phyloP scores from a whole-genome alignment of 53 echinoderm and acorn worm genomes.

The Luidia sarsii region DNA sequence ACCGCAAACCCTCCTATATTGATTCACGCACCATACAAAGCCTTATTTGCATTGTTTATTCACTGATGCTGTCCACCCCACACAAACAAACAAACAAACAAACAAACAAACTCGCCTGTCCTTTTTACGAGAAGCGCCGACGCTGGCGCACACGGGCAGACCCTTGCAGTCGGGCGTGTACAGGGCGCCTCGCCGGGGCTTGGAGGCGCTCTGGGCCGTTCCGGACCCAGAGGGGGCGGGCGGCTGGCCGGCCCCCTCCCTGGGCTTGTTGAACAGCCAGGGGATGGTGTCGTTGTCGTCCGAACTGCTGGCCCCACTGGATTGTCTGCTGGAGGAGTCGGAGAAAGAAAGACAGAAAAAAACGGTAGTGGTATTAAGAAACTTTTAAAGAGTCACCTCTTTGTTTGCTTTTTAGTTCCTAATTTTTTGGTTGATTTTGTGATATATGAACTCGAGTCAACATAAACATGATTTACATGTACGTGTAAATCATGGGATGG shows the following conservation, averaged over 20 bases:
- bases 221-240: not conserved
- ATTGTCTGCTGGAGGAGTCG: not conserved
- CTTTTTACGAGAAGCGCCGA: slow-evolving; percentile 1
- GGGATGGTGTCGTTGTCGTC: slow-evolving; percentile 55
- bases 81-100: no score
- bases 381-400: no score
- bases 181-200: not conserved
- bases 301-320: slow-evolving; percentile 18
- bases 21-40: not conserved
- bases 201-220: slow-evolving; percentile 30
- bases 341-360: no score
- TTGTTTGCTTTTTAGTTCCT: no score
- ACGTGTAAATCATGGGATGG: no score
- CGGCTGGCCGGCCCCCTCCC: not conserved
- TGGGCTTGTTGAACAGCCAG: slow-evolving; percentile 35
- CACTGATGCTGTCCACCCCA: no score
- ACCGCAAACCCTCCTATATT: no score
- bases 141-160: slow-evolving; percentile 24
- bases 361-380: no score
- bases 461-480: no score
- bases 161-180: slow-evolving; percentile 30
- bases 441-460: no score
- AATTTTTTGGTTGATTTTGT: no score
- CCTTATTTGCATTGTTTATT: not conserved
- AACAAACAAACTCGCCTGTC: slow-evolving; percentile 12